Evolutionary conservation across 2,888 invertebrate species (phyloP).

Genomic region (Idaea straminata): DNA sequence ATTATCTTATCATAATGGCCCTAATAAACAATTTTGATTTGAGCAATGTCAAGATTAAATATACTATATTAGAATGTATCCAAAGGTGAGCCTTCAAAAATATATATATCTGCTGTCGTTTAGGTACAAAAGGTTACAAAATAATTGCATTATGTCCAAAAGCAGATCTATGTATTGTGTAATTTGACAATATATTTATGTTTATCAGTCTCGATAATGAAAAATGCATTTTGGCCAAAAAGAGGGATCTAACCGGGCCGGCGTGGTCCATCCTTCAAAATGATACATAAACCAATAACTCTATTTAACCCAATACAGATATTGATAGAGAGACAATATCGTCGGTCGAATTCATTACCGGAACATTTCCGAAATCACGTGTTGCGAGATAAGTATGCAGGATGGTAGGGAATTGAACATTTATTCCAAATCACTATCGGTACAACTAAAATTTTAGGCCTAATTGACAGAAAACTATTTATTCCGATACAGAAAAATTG

Average conservation of each 20-base stretch:
- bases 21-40: slow-evolving; percentile 69
- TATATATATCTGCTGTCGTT: slow-evolving; percentile 68
- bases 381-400: no score
- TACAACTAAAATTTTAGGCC: no score
- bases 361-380: no score
- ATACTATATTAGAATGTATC: slow-evolving; percentile 57
- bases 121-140: slow-evolving; percentile 66
- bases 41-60: slow-evolving; percentile 71
- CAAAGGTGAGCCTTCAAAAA: slow-evolving; percentile 77
- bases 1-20: slow-evolving; percentile 64
- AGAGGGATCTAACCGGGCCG: slow-evolving; percentile 70
- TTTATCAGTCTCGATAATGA: slow-evolving; percentile 76
- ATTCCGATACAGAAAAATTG: no score
- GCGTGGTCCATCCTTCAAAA: slow-evolving; percentile 25
- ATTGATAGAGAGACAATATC: slow-evolving; percentile 39
- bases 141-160: slow-evolving; percentile 67
- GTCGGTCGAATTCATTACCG: no score
- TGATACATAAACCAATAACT: slow-evolving; percentile 27
- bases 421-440: no score
- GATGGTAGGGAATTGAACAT: no score
- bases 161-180: slow-evolving; percentile 73
- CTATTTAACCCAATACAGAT: slow-evolving; percentile 63
- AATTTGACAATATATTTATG: slow-evolving; percentile 68
- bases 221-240: slow-evolving; percentile 77
- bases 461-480: no score